Conservation (phyloP, 2,113 vertebrate species). For the Strix uralensis region DNA sequence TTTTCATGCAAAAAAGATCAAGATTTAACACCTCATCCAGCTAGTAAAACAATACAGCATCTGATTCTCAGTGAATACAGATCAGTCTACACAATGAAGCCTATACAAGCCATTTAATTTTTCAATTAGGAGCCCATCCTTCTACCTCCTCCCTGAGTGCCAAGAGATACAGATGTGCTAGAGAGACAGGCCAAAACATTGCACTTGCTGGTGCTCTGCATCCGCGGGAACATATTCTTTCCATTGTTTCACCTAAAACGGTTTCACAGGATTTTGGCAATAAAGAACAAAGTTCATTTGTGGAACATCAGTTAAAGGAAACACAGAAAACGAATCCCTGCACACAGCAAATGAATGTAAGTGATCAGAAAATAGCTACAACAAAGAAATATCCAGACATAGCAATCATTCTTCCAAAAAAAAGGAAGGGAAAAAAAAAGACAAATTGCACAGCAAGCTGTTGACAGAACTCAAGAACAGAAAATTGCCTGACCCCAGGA, state of each 20-base stretch:
- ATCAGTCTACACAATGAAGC: neutral
- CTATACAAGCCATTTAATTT: neutral
- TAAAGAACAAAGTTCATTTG: neutral
- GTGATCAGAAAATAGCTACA: neutral
- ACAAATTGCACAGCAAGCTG: neutral
- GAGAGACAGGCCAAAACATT: neutral
- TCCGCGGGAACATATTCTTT: rapidly evolving
- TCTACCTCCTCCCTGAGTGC: neutral
- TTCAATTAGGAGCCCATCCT: neutral
- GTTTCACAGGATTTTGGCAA: neutral
- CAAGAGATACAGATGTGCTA: neutral
- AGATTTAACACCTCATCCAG: neutral
- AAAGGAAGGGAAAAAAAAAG: no score
- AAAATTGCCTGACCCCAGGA: neutral
- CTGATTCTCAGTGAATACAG: neutral
- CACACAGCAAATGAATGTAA: neutral
- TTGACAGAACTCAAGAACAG: neutral
- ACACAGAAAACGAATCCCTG: neutral
- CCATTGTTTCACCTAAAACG: neutral
- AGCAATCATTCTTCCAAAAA: neutral
- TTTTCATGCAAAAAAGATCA: neutral
- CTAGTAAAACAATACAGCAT: neutral
- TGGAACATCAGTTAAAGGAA: neutral
- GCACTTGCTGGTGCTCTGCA: neutral
- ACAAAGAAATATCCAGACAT: neutral